These are phyloP conservation scores for Uloborus diversus DNA, from an alignment of 1,140 invertebrate genomes.

Conservation along the genomic window DNA sequence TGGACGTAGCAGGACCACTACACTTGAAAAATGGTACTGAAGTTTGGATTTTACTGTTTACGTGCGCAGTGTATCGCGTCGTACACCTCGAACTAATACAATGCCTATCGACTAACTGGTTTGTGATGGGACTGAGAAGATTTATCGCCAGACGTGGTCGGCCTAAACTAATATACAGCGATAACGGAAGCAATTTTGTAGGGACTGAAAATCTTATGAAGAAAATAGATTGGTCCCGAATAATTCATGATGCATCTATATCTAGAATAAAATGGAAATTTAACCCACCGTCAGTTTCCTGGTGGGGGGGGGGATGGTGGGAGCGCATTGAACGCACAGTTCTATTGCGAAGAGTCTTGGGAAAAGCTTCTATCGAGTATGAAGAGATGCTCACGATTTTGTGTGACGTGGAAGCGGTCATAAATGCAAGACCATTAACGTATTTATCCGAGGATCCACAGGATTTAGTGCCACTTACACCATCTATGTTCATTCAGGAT, in stretches of 20 bases:
- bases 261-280: slow-evolving; percentile 1
- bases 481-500: too few relatives aligned
- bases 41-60: slow-evolving; percentile 27
- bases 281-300: not conserved
- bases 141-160: slow-evolving; percentile 64
- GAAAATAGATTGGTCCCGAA: not conserved
- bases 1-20: slow-evolving; percentile 63
- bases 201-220: slow-evolving; percentile 61
- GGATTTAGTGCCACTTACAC: not conserved
- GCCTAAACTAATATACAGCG: slow-evolving; percentile 61
- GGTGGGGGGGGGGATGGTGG: not conserved
- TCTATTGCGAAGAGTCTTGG: slow-evolving; percentile 2
- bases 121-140: slow-evolving; percentile 63
- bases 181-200: slow-evolving; percentile 66
- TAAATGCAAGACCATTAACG: slow-evolving; percentile 57
- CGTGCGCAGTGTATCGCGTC: slow-evolving; percentile 36
- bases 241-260: not conserved
- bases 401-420: slow-evolving; percentile 57
- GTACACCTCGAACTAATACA: slow-evolving; percentile 66
- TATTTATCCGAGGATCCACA: slow-evolving; percentile 25
- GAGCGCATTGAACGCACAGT: slow-evolving; percentile 4
- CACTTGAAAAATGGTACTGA: slow-evolving; percentile 51
- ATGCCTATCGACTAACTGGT: slow-evolving; percentile 63
- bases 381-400: slow-evolving; percentile 60
- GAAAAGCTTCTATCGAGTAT: not conserved